Evolutionary conservation across 2,113 vertebrate genomes (phyloP).

Genomic region (western clawed frog (Xenopus tropicalis)): DNA sequence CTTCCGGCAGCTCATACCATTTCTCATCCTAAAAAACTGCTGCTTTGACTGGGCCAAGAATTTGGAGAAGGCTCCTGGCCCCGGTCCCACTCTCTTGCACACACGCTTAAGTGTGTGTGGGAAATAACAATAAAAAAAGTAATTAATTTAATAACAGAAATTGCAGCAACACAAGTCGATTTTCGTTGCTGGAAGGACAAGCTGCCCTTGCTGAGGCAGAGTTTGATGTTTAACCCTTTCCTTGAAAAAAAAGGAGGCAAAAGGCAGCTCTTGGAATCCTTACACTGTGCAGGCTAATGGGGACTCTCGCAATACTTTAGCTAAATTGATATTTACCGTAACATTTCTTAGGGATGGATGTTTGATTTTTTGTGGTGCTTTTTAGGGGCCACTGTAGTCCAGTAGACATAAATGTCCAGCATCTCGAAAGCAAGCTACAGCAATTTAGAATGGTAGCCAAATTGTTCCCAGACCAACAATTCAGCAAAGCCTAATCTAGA

Average conservation of each 20-base stretch:
- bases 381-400: no score
- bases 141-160: conserved; percentile 42
- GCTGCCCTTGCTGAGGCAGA: conserved; percentile 19
- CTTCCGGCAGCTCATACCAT: not conserved
- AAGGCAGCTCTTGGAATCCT: not conserved
- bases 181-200: conserved; percentile 28
- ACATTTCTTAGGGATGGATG: not conserved
- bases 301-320: not conserved
- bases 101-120: conserved; percentile 19
- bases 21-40: not conserved
- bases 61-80: conserved; percentile 34
- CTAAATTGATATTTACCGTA: not conserved
- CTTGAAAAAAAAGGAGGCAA: not conserved
- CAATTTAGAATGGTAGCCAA: not conserved
- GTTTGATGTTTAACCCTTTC: conserved; percentile 19
- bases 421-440: not conserved
- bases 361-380: no score
- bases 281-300: not conserved
- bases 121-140: conserved; percentile 41
- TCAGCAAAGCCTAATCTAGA: not conserved
- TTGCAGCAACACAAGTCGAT: conserved; percentile 34
- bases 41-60: conserved; percentile 12
- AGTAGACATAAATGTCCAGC: no score
- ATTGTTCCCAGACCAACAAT: not conserved
- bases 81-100: conserved; percentile 18